A percentile compares a stretch with the other conserved stretches of the same genome.
These are phyloP conservation scores for Caenorhabditis imperialis DNA, from an alignment of 2,888 invertebrate species.

Conservation along the genomic window DNA sequence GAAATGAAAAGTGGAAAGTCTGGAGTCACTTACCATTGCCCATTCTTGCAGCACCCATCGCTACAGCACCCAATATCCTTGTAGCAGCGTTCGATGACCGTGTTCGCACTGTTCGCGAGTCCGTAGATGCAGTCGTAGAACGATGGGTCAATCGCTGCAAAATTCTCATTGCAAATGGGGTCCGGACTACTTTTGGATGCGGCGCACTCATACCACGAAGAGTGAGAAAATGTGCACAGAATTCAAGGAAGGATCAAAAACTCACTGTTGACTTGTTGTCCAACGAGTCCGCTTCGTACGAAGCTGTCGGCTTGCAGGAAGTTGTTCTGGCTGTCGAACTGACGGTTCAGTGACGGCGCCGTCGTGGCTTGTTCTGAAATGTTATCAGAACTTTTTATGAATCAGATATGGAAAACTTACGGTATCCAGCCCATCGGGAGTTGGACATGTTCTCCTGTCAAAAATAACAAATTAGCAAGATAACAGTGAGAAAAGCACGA, in stretches of 20 bases:
- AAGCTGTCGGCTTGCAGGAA: conserved; percentile 47
- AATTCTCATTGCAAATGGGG: neutral
- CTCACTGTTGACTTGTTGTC: conserved; percentile 64
- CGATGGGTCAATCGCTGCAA: conserved; percentile 67
- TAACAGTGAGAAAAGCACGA: conserved; percentile 14
- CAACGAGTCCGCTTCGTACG: conserved; percentile 60
- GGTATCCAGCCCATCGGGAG: conserved; percentile 54
- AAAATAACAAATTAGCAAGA: conserved; percentile 26
- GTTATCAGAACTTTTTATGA: no score
- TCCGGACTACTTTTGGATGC: neutral
- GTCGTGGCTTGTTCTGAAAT: conserved; percentile 44
- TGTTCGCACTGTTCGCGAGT: conserved; percentile 62
- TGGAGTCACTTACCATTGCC: conserved; percentile 50
- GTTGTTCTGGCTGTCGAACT: conserved; percentile 51
- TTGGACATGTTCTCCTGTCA: conserved; percentile 34
- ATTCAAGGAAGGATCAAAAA: conserved; percentile 1
- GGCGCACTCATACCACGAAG: neutral
- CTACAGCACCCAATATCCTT: conserved; percentile 70
- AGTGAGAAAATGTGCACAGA: neutral
- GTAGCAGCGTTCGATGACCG: conserved; percentile 67
- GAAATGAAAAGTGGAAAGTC: neutral
- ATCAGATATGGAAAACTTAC: conserved; percentile 29
- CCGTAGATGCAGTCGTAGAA: conserved; percentile 70
- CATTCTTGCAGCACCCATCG: conserved; percentile 65
- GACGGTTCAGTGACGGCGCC: conserved; percentile 34